Conservation (phyloP, 2,888 invertebrate genomes). For the Polymixis lichenea region DNA sequence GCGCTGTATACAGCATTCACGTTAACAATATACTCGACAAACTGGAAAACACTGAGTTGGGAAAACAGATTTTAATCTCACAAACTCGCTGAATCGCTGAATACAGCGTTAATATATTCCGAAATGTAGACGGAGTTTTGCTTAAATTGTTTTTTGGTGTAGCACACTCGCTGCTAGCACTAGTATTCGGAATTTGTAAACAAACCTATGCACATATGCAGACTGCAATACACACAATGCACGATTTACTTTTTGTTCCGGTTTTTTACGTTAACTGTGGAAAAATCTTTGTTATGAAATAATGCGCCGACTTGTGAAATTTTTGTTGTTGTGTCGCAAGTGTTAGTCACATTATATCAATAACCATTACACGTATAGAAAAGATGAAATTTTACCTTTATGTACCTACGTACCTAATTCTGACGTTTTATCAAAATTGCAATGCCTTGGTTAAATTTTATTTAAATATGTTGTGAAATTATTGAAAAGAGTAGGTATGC, state of each 20-base stretch:
- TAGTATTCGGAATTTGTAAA: conserved; percentile 38
- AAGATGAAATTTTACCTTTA: too few species aligned
- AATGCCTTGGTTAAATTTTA: background rate
- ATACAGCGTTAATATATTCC: conserved; percentile 55
- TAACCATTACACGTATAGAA: too few species aligned
- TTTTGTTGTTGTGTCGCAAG: too few species aligned
- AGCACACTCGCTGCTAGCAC: conserved; percentile 12
- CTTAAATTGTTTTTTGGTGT: conserved; percentile 41
- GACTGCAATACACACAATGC: background rate
- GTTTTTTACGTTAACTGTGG: background rate
- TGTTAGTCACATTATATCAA: background rate
- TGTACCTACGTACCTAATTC: too few species aligned
- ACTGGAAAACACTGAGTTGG: conserved; percentile 51
- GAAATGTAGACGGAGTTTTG: conserved; percentile 27
- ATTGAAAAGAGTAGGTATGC: too few species aligned
- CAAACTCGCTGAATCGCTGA: conserved; percentile 46
- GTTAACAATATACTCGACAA: conserved; percentile 52
- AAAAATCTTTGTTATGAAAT: background rate
- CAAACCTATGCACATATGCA: conserved; percentile 26
- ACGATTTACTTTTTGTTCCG: background rate
- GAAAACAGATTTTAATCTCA: conserved; percentile 61
- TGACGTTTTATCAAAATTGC: background rate
- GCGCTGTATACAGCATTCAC: conserved; percentile 41
- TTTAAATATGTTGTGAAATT: background rate
- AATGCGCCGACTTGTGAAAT: background rate